Evolutionary conservation across 1,140 invertebrate genomes (phyloP).

Genomic region (Vollenhovia emeryi): DNA sequence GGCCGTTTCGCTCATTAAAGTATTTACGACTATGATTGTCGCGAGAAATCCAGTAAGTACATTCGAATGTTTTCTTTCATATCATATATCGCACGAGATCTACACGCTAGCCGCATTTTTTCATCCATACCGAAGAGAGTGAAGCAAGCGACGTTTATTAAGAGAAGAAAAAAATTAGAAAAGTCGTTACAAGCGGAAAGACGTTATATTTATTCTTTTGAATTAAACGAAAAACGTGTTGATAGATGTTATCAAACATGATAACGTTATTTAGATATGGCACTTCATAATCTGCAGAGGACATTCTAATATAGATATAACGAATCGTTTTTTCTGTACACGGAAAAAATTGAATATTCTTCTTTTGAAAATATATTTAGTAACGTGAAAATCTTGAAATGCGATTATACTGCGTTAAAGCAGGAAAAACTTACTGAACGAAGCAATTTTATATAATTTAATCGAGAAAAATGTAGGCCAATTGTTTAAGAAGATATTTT

Average conservation of each 20-base stretch:
- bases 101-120: neutral
- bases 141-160: neutral
- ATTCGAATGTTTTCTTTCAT: neutral
- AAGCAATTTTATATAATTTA: no score
- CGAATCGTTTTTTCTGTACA: no score
- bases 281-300: neutral
- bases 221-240: neutral
- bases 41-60: slow-evolving; percentile 10
- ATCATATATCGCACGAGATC: neutral
- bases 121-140: neutral
- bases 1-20: slow-evolving; percentile 38
- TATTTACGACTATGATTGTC: slow-evolving; percentile 66
- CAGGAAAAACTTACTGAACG: no score
- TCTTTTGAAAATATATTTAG: no score
- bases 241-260: neutral
- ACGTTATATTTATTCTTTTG: neutral
- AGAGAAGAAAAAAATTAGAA: neutral
- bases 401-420: no score
- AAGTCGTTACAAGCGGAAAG: neutral
- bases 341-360: no score
- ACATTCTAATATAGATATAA: neutral
- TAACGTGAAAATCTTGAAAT: no score
- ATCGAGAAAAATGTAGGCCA: no score
- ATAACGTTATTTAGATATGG: neutral
- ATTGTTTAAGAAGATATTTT: no score